Evolutionary conservation across 2,113 vertebrate genomes (phyloP), one percentile per base, ranked within the genome.

Genomic region (Oncorhynchus masou): DNA sequence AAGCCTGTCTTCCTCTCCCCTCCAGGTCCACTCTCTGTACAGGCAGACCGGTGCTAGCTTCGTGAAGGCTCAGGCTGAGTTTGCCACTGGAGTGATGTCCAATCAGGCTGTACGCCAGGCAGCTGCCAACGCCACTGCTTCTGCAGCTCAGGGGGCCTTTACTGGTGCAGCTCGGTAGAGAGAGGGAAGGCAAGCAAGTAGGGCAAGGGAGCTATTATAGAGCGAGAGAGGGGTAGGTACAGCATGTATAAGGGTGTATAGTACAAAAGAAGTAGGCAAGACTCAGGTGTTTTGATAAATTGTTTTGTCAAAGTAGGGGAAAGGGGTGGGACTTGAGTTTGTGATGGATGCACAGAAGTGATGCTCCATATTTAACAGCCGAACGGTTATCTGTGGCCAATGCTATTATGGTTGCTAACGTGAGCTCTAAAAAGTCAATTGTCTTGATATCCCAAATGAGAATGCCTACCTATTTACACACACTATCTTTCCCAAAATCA

Each of bases 11-110:
- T 84, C 68, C 73, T 78, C 57, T 75, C 39, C 13, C 24, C 70
- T 77, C 24, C 90, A 98, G 97, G 94, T 99, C 89, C 97, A 99
- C 87, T 96, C 95, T 9, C 84, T 98, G 78, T 99, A 99, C 86
- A 94, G 97, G 81, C 94, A 95, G 87, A 99, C 98, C 0, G 96
- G 95, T 0, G 97, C 98, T 92, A 99, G 98, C 82, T 99, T 99
- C 85, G 94, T 96, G 91, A 99, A 99, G 79, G 98, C 98, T 0
- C 98, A 99, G 91, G 95, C 97, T 3, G 98, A 99, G 86, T 98
- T 99, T 8, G 94, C 97, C 0, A 95, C 96, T 0, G 98, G 96
- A 4, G 97, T 99, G 67, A 96, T 99, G 90, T 95, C 97, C 85
- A 99, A 98, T 88, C 95, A 95, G 71, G 92, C 95, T 0, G 96